phyloP scores from a whole-genome alignment of 2,888 invertebrate genomes.

The Plutella xylostella region DNA sequence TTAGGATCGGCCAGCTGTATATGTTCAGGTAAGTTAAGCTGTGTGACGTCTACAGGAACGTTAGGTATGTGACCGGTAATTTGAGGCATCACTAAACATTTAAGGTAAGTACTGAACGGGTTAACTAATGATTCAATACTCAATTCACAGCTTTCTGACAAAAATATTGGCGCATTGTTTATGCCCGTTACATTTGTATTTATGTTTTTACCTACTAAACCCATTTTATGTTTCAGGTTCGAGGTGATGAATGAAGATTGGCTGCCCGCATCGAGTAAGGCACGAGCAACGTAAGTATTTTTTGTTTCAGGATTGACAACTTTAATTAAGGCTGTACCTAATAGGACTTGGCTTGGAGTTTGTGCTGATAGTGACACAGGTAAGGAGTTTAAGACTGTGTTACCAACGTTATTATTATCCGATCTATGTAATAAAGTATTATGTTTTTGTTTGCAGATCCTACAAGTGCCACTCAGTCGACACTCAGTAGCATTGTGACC shows the following conservation, averaged over 20 bases:
- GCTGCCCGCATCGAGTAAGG: constrained; percentile 14
- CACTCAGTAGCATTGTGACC: not conserved
- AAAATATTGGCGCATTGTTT: not conserved
- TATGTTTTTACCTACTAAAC: not conserved
- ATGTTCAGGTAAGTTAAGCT: constrained; percentile 4
- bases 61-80: not conserved
- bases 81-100: not conserved
- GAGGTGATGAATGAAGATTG: constrained; percentile 7
- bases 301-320: constrained; percentile 15
- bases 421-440: not conserved
- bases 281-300: constrained; percentile 6
- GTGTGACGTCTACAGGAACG: not conserved
- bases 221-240: not conserved
- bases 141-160: too few relatives aligned
- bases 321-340: constrained; percentile 15
- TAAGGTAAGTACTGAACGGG: not conserved
- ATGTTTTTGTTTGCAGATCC: not conserved
- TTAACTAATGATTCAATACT: not conserved
- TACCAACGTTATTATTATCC: too few relatives aligned
- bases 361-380: not conserved
- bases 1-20: constrained; percentile 5
- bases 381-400: not conserved
- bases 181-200: not conserved
- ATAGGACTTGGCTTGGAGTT: constrained; percentile 9
- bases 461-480: not conserved